Evolutionary conservation across 2,797 vertebrate genomes (phyloP).

Genomic region (Chaetodon trifasciatus): DNA sequence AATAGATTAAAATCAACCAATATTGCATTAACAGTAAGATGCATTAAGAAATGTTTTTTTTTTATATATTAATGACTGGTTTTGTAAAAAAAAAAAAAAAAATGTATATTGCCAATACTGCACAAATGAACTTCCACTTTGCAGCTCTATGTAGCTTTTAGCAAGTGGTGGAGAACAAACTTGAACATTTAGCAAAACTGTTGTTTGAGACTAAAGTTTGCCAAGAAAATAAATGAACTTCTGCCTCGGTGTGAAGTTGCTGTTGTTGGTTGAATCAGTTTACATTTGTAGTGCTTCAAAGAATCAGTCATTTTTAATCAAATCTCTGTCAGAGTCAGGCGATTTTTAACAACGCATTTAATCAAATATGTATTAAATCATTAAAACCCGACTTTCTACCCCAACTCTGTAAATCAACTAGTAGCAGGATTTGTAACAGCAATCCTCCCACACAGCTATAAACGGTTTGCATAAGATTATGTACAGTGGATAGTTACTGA

Average conservation of each 20-base stretch:
- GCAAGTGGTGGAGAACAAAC: no score
- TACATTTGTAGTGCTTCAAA: slow-evolving; percentile 12
- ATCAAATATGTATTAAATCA: slow-evolving; percentile 27
- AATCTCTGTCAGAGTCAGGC: slow-evolving; percentile 1
- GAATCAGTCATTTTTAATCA: slow-evolving; percentile 7
- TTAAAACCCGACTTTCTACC: slow-evolving; percentile 11
- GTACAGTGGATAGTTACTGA: slow-evolving; percentile 53
- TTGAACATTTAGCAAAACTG: background rate
- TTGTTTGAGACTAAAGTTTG: slow-evolving; percentile 4
- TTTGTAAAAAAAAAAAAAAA: slow-evolving; percentile 15
- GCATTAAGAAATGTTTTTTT: slow-evolving; percentile 7
- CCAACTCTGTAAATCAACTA: background rate
- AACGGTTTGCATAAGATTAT: slow-evolving; percentile 71
- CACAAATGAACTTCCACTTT: slow-evolving; percentile 21
- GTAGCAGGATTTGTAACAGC: slow-evolving; percentile 23
- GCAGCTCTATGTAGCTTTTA: slow-evolving; percentile 1
- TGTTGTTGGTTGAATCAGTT: slow-evolving; percentile 50
- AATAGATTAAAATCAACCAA: slow-evolving; percentile 6
- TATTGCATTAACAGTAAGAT: slow-evolving; percentile 16
- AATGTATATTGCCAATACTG: background rate
- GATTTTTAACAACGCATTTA: slow-evolving; percentile 3
- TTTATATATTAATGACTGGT: slow-evolving; percentile 14
- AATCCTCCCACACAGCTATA: slow-evolving; percentile 34
- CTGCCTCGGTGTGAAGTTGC: slow-evolving; percentile 20
- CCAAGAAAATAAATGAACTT: slow-evolving; percentile 24